phyloP scores from a whole-genome alignment of 2,888 invertebrate species.

The Ormyrus thymus region DNA sequence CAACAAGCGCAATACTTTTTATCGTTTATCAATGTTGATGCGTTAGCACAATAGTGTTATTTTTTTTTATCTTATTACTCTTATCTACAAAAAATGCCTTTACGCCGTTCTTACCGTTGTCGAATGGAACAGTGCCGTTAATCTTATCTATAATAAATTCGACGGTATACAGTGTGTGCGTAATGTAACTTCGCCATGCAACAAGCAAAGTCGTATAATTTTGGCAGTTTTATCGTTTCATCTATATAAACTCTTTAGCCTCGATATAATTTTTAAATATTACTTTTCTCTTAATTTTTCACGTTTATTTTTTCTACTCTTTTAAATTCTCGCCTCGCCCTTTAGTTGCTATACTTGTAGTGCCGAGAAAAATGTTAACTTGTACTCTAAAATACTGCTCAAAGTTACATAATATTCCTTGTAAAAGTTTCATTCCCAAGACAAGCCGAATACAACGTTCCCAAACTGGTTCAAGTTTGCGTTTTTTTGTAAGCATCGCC shows the following conservation, averaged over 20 bases:
- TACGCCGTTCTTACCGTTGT: constrained; percentile 7
- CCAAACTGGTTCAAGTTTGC: background rate
- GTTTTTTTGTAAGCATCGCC: constrained; percentile 3
- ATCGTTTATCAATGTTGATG: constrained; percentile 19
- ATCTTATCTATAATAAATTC: constrained; percentile 40
- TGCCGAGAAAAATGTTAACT: constrained; percentile 30
- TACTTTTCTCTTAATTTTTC: background rate
- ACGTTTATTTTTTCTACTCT: background rate
- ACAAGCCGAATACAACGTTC: background rate
- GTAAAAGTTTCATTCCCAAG: background rate
- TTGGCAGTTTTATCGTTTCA: constrained; percentile 40
- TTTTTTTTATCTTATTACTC: background rate
- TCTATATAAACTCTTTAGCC: constrained; percentile 2
- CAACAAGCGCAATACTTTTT: constrained; percentile 9
- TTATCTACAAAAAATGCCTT: constrained; percentile 24
- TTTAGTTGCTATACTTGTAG: background rate
- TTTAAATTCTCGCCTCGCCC: background rate
- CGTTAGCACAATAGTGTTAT: constrained; percentile 6
- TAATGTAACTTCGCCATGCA: constrained; percentile 16
- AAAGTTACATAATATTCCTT: background rate
- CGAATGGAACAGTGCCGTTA: constrained; percentile 4
- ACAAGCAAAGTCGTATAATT: constrained; percentile 23
- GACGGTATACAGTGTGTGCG: constrained; percentile 44
- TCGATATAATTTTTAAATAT: constrained; percentile 9
- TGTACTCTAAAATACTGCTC: constrained; percentile 42